Percentiles rank a stretch among this genome's conserved stretches.
These are phyloP conservation scores for Acropternis orthonyx DNA, from an alignment of 2,797 vertebrate species.

Conservation along the genomic window DNA sequence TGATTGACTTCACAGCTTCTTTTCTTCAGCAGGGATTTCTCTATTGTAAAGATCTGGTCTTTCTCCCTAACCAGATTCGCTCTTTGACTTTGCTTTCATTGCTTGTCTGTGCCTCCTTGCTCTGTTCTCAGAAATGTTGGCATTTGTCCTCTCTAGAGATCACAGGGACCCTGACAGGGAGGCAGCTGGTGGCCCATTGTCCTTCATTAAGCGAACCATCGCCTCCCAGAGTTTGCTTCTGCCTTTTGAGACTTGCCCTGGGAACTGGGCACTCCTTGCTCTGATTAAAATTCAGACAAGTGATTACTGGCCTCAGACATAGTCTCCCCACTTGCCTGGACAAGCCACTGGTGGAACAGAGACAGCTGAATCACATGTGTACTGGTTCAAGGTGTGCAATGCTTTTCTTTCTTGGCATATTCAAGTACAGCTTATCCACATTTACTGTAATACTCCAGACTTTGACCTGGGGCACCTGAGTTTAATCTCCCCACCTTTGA, in stretches of 20 bases:
- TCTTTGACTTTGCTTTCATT: neutral
- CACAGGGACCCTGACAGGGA: neutral
- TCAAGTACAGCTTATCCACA: neutral
- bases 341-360: neutral
- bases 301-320: neutral
- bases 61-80: neutral
- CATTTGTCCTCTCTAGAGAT: neutral
- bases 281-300: neutral
- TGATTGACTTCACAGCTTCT: neutral
- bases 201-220: neutral
- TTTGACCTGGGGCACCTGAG: neutral
- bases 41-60: neutral
- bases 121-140: neutral
- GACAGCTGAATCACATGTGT: neutral
- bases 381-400: rapidly evolving
- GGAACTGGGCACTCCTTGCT: neutral
- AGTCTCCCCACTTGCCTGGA: neutral
- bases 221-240: neutral
- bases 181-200: neutral
- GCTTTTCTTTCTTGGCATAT: neutral
- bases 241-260: neutral
- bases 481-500: neutral
- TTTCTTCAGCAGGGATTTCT: neutral
- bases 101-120: neutral
- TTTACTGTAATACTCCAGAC: neutral